phyloP scores from a whole-genome alignment of 2,888 invertebrate species.

The Polyommatus icarus region DNA sequence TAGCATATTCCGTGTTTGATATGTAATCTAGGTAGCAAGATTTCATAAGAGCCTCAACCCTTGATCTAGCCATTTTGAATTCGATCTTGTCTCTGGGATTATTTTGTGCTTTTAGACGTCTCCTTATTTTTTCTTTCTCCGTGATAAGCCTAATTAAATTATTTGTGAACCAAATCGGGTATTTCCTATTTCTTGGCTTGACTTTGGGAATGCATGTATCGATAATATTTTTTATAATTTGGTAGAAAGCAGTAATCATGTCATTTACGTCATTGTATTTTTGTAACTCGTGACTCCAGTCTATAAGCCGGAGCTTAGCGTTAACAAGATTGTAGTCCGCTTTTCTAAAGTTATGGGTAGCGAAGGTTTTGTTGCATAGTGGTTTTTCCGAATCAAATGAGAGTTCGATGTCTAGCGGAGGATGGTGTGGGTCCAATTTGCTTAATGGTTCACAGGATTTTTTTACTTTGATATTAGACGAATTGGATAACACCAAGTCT shows the following conservation, averaged over 20 bases:
- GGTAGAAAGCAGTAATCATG: slow-evolving; percentile 23
- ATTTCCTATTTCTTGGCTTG: neutral
- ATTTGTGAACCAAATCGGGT: slow-evolving; percentile 24
- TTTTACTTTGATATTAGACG: neutral
- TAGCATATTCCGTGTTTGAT: neutral
- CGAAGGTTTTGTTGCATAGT: neutral
- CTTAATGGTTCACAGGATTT: neutral
- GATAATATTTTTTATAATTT: slow-evolving; percentile 8
- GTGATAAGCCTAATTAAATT: neutral
- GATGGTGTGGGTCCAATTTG: slow-evolving; percentile 24
- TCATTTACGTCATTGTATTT: slow-evolving; percentile 1
- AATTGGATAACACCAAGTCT: slow-evolving; percentile 25
- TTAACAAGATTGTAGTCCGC: slow-evolving; percentile 21
- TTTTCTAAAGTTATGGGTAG: slow-evolving; percentile 20
- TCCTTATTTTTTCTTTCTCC: slow-evolving; percentile 30
- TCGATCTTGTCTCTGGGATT: slow-evolving; percentile 28
- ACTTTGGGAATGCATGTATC: slow-evolving; percentile 10
- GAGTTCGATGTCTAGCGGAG: slow-evolving; percentile 28
- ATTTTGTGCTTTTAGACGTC: neutral
- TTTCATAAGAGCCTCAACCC: neutral
- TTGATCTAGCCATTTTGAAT: slow-evolving; percentile 21
- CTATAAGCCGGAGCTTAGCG: neutral
- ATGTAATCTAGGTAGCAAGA: neutral
- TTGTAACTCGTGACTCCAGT: slow-evolving; percentile 11
- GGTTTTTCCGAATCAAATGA: too few relatives aligned